phyloP scores from a whole-genome alignment of 1,140 invertebrate genomes.

The Uloborus diversus region DNA sequence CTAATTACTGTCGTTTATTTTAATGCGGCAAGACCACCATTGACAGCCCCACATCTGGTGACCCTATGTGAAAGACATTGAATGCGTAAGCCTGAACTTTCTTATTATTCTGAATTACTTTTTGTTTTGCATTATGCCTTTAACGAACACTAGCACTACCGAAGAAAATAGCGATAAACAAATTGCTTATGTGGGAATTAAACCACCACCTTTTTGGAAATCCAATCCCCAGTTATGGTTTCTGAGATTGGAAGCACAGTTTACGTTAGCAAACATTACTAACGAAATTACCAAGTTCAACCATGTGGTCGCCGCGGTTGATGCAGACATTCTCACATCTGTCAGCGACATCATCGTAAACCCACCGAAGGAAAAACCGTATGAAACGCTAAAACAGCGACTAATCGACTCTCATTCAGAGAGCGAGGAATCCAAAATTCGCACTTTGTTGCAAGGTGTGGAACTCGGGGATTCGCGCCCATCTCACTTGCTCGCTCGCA shows the following conservation, averaged over 20 bases:
- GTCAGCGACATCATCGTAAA: not conserved
- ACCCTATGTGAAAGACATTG: too few species aligned
- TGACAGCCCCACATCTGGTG: too few species aligned
- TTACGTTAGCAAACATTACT: not conserved
- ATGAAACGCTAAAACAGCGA: not conserved
- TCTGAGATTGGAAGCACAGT: not conserved
- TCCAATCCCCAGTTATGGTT: slow-evolving; percentile 47
- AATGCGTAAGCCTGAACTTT: too few species aligned
- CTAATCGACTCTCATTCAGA: not conserved
- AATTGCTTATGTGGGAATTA: not conserved
- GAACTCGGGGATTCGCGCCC: not conserved
- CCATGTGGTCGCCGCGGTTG: not conserved
- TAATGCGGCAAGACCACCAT: too few species aligned
- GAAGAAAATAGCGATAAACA: too few species aligned
- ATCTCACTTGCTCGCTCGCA: not conserved
- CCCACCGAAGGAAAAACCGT: not conserved
- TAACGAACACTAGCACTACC: too few species aligned
- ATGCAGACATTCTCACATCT: not conserved
- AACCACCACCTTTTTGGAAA: slow-evolving; percentile 61
- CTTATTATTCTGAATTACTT: too few species aligned
- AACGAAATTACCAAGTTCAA: not conserved
- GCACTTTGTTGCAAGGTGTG: too few species aligned
- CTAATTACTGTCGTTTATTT: too few species aligned
- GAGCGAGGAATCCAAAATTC: not conserved
- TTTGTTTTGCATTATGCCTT: too few species aligned